These are phyloP conservation scores for Leptinotarsa haldemani DNA, from an alignment of 2,888 invertebrate species.

Conservation along the genomic window DNA sequence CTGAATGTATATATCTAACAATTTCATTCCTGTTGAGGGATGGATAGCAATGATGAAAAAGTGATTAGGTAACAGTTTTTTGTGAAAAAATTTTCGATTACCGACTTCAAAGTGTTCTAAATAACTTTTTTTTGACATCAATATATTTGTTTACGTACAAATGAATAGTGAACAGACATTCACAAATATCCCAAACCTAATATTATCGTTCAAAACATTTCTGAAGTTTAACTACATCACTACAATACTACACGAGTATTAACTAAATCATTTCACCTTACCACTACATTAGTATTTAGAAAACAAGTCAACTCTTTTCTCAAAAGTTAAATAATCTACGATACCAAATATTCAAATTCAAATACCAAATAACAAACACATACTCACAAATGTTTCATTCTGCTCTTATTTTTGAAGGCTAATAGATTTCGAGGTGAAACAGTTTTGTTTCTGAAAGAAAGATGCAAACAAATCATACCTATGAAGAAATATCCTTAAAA, in stretches of 20 bases:
- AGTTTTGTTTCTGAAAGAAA: neutral
- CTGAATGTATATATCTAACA: too few relatives aligned
- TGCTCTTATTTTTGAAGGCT: neutral
- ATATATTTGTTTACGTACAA: too few relatives aligned
- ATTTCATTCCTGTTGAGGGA: too few relatives aligned
- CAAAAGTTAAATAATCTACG: neutral
- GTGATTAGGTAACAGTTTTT: too few relatives aligned
- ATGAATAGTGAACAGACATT: too few relatives aligned
- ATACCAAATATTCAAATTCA: neutral
- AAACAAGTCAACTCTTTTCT: neutral
- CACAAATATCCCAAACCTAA: neutral
- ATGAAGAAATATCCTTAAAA: too few relatives aligned
- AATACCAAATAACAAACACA: neutral
- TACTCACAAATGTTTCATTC: neutral
- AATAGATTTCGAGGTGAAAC: neutral
- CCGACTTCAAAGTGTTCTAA: too few relatives aligned
- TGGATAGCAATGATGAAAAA: too few relatives aligned
- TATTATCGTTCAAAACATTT: neutral
- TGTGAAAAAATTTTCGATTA: too few relatives aligned
- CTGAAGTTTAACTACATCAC: neutral
- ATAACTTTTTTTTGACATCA: too few relatives aligned
- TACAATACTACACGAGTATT: neutral
- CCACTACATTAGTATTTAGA: neutral
- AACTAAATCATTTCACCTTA: neutral
- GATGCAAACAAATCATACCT: neutral